A percentile compares a stretch with the other conserved stretches of the same genome.
Evolutionary conservation across 37 sponge, comb jelly and placozoan genomes (phyloP).

Genomic region (Ianthella basta): DNA sequence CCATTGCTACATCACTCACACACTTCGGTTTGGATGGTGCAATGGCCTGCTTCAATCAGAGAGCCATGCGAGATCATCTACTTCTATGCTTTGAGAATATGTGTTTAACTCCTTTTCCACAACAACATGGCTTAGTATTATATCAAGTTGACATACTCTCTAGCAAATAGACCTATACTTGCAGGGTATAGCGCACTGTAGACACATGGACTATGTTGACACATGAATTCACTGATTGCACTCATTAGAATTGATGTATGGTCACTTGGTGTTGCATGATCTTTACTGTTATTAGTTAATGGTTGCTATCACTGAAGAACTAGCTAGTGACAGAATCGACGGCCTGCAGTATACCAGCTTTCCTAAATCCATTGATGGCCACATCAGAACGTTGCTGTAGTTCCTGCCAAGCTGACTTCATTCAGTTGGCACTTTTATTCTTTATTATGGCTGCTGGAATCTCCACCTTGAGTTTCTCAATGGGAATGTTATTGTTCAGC

Average conservation of each 20-base stretch:
- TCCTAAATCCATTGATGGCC: constrained; percentile 38
- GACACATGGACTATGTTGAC: too few relatives aligned
- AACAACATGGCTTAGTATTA: too few relatives aligned
- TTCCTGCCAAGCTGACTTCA: constrained; percentile 6
- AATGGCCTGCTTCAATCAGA: constrained; percentile 21
- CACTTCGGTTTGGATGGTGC: constrained; percentile 21
- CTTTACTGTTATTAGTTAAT: too few relatives aligned
- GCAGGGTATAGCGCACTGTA: too few relatives aligned
- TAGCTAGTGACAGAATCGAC: too few relatives aligned
- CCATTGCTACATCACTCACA: constrained; percentile 30
- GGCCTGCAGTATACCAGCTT: neutral
- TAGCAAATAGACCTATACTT: too few relatives aligned
- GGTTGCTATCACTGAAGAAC: too few relatives aligned
- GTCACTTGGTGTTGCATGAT: too few relatives aligned
- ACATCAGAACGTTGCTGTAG: constrained; percentile 32
- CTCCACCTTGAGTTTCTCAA: constrained; percentile 40
- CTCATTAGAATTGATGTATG: too few relatives aligned
- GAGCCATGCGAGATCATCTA: constrained; percentile 54
- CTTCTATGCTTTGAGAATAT: constrained; percentile 36
- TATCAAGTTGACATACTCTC: too few relatives aligned
- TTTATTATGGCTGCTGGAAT: neutral
- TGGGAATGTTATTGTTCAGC: constrained; percentile 9
- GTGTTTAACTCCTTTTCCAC: neutral
- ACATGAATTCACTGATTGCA: too few relatives aligned
- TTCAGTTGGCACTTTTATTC: constrained; percentile 6